phyloP scores from a whole-genome alignment of 2,888 invertebrate genomes.

The Diarsia brunnea region DNA sequence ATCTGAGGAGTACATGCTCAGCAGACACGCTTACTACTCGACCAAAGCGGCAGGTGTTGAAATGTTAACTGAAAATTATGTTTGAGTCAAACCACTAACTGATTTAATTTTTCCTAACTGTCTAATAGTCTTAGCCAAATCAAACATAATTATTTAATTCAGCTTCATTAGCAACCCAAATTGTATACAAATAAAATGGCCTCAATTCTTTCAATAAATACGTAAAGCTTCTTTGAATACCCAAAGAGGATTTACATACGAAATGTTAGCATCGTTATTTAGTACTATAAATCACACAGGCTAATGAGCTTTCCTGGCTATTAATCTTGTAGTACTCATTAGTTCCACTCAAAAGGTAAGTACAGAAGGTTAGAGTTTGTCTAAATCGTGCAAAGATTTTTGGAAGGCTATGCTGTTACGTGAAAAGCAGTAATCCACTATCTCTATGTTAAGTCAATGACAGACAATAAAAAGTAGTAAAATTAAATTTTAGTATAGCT shows the following conservation, averaged over 20 bases:
- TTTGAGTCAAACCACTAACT: background rate
- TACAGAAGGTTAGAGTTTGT: constrained; percentile 35
- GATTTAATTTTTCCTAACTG: background rate
- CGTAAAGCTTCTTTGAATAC: constrained; percentile 57
- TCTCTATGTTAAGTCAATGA: too few species aligned
- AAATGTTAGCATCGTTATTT: constrained; percentile 57
- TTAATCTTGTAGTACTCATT: constrained; percentile 71
- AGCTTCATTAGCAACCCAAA: constrained; percentile 7
- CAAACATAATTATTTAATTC: constrained; percentile 14
- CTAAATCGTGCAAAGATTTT: too few species aligned
- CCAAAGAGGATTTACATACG: constrained; percentile 63
- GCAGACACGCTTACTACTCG: too few species aligned
- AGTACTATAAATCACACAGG: constrained; percentile 67
- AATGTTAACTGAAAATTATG: background rate
- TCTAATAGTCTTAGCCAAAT: background rate
- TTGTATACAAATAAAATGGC: constrained; percentile 15
- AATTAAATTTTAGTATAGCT: too few species aligned
- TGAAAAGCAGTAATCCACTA: too few species aligned
- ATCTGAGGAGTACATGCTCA: too few species aligned
- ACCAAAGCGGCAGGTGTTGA: background rate
- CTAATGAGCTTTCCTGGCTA: constrained; percentile 65
- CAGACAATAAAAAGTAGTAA: too few species aligned
- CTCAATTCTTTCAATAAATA: constrained; percentile 35
- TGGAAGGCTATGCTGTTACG: too few species aligned
- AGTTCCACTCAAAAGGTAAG: constrained; percentile 37